Evolutionary conservation across 2,113 vertebrate species (phyloP), one percentile per base, ranked within the genome.

Genomic region (Zosterops japonicus): DNA sequence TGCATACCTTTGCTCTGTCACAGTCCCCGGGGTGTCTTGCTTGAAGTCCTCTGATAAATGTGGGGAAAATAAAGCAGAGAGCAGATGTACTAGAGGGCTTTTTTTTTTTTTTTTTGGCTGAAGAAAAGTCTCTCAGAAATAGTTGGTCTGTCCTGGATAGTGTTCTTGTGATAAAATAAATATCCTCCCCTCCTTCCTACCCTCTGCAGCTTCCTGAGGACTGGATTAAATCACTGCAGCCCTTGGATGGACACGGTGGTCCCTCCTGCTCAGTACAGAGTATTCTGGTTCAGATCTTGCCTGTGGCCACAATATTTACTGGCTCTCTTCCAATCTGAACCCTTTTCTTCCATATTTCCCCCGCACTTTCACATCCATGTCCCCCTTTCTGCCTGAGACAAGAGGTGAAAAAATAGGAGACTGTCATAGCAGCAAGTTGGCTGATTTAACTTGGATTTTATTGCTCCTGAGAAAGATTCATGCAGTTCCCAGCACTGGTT

Each of bases 11-110:
- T 72, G 41, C 74, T 78, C 24, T 64, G 41, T 8, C 42, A 55
- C 13, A 17, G 16, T 49, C 35, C 24, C 41, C 0, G 0, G 33
- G 17, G 6, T 55, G 16, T 31, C 69, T 76, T 82, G 19, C 23
- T 42, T 35, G n/a, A 36, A 72, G 41, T 68, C 28, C 13, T 67
- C 25, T 70, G 35, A n/a, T 47, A 69, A 52, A 56, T 52, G 35
- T 25, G 21, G 13, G 67, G 49, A 83, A 69, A 87, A 67, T 2
- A 49, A 28, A 87, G 29, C 44, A 64, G 35, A 89, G 35, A 70
- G 36, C 9, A 36, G 46, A 61, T 6, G 64, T 15, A 65, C 24
- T 74, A 11, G 6, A 80, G 49, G 23, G 1, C 63, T 83, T 72
- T 22, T 44, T 42, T 71, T 25, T 83, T 72, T 22, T 44, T 42